Evolutionary conservation across 2,888 invertebrate genomes (phyloP), one percentile per base, ranked within the genome.

Genomic region (Gymnoscelis rufifasciata): DNA sequence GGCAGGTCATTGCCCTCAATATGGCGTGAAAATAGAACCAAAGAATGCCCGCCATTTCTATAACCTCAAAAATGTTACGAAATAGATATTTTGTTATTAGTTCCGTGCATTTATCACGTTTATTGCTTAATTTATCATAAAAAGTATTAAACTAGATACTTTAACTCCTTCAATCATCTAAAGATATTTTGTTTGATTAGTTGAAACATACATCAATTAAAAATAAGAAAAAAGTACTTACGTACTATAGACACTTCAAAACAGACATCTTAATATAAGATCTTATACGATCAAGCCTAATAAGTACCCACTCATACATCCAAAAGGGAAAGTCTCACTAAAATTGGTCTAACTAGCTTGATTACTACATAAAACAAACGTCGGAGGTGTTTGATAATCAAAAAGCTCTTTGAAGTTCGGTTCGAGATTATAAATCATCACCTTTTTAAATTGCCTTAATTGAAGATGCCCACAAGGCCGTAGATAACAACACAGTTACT

Each of bases 21-120:
- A 83, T 80, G 81, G 83, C 83, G 83, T 78, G 77, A 78, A 84
- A 86, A 86, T 86, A 86, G 86, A 84, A 78, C 78, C 67, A 72
- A 77, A 80, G 81, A 81, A 83, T 83, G 80, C 81, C 74, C 81
- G 83, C 83, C 82, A 83, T 82, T 82, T 78, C 74, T 71, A 76
- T 81, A 83, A 84, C 83, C 82, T 83, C 78, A 68, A 78, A 83
- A 76, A 72, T 74, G 71, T 80, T 79, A 74, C 71, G 74, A 78
- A 76, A 66, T 27, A 2, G 33, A 47, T 46, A 47, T 45, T n/a
- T 38, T 38, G 47, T 54, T 43, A 52, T 54, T 56, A 47, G 37
- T 48, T 54, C 48, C 50, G 47, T 50, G 50, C 48, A 52, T 45
- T 47, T 42, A 52, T 45, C 39, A n/a, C n/a, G n/a, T n/a, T n/a